Base-by-base conservation (phyloP, 1,140 invertebrate genomes). In the Popillia japonica region DNA sequence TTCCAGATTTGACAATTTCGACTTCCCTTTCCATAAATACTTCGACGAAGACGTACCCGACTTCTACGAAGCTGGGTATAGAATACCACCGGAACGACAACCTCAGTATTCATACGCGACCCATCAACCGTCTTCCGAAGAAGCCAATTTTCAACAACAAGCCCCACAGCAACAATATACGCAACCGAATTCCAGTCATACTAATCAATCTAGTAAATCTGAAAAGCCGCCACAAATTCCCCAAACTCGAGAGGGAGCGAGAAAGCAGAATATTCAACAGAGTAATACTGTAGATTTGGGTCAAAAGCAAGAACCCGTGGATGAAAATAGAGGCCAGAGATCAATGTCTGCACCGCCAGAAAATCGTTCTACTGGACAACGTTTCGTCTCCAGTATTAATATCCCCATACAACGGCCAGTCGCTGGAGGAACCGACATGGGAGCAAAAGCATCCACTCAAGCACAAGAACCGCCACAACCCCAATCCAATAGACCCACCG, bases 211-310 rank as follows among this genome's bases (percentile, higher is more conserved):
- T 61, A 34, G 6, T n/a, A 75, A 27, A 17, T 72, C 68, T 82
- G 80, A 84, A 6, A 77, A 78, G 48, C 79, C 79, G 17, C 78
- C 44, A 34, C 78, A 64, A 78, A 80, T 10, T 80, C 80, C 79
- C 78, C 86, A 81, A 86, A 83, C 79, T 84, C 77, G 83, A 84
- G 79, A 82, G 73, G 75, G 77, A 17, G 41, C 41, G 11, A 76
- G 77, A 14, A 83, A 83, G 72, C 81, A 74, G 17, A 83, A 80
- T 72, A 86, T 94, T 14, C 90, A 91, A 76, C 93, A 94, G 44
- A 90, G 93, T 76, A 94, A 94, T 80, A 95, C 94, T 10, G 91
- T 94, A 68, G 93, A 94, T 83, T 90, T 94, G 83, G 93, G 92
- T 44, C 91, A 93, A 75, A 93, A 92, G 85, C 91, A 91, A 77